Evolutionary conservation across 2,888 invertebrate genomes (phyloP).

Genomic region (Galeopsomyia nigrocyanea): DNA sequence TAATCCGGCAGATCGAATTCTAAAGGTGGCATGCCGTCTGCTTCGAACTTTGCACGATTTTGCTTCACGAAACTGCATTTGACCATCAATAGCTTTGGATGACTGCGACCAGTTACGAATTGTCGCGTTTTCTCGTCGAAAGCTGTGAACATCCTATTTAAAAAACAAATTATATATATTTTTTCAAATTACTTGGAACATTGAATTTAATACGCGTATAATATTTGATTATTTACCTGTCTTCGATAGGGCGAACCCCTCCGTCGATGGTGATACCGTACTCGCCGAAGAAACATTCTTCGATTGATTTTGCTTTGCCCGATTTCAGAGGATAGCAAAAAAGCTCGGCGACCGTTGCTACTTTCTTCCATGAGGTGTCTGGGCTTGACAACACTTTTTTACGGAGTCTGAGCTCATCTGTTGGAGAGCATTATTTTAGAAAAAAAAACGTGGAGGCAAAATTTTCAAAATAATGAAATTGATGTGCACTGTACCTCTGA

Average conservation of each 20-base stretch:
- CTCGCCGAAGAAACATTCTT: constrained; percentile 61
- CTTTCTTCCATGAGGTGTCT: constrained; percentile 61
- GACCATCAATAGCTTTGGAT: constrained; percentile 69
- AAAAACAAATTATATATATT: constrained; percentile 6
- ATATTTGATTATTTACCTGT: no score
- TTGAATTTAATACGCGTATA: no score
- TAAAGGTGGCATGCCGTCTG: constrained; percentile 68
- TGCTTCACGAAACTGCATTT: constrained; percentile 67
- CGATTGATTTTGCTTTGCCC: constrained; percentile 61
- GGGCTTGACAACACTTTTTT: constrained; percentile 32
- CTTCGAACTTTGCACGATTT: constrained; percentile 67
- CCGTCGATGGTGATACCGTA: constrained; percentile 59
- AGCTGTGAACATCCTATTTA: constrained; percentile 66
- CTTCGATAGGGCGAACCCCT: constrained; percentile 53
- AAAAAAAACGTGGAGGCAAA: not conserved
- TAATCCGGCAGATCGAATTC: constrained; percentile 66
- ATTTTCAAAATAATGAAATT: not conserved
- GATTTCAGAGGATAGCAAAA: constrained; percentile 68
- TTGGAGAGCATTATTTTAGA: not conserved
- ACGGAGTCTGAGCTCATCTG: not conserved
- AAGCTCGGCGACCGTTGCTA: constrained; percentile 63
- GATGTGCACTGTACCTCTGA: not conserved
- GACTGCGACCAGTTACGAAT: constrained; percentile 68
- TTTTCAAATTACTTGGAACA: not conserved
- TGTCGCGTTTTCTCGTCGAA: constrained; percentile 66